These are phyloP conservation scores for Catostomus latipinnis DNA, from an alignment of 2,797 vertebrate species.

Conservation along the genomic window DNA sequence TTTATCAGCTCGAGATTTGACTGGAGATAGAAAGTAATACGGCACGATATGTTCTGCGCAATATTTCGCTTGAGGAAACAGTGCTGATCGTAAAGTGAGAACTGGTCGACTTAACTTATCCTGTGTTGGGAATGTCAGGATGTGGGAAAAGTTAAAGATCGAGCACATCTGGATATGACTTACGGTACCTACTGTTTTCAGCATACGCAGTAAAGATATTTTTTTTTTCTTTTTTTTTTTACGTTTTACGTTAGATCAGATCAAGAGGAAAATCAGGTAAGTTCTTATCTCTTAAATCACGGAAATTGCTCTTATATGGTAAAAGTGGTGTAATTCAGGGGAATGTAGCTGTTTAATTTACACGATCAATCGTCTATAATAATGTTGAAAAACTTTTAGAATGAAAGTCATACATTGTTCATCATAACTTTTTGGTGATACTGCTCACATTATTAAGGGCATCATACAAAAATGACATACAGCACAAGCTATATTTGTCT, in stretches of 20 bases:
- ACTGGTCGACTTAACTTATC: slow-evolving; percentile 9
- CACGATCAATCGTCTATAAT: not conserved
- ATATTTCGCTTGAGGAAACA: not conserved
- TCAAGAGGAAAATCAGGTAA: slow-evolving; percentile 34
- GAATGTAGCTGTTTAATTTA: not conserved
- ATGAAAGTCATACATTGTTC: too few species aligned
- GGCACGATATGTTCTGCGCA: too few species aligned
- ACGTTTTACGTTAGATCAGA: not conserved
- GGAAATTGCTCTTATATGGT: too few species aligned
- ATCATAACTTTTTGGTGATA: too few species aligned
- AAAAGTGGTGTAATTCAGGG: too few species aligned
- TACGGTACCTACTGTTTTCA: not conserved
- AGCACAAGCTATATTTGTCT: too few species aligned
- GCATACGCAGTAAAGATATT: not conserved
- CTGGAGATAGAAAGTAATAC: slow-evolving; percentile 58
- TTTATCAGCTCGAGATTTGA: slow-evolving; percentile 76
- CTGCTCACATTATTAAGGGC: too few species aligned
- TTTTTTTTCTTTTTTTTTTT: not conserved
- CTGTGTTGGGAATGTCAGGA: slow-evolving; percentile 60
- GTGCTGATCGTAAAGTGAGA: not conserved
- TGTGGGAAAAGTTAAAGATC: slow-evolving; percentile 58
- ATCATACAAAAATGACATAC: too few species aligned
- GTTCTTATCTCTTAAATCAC: not conserved
- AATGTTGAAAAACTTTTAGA: too few species aligned
- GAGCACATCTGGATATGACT: slow-evolving; percentile 57